Percentiles rank a stretch among this genome's conserved stretches.
Conservation (phyloP, 2,888 invertebrate genomes). For the Tetropium fuscum region DNA sequence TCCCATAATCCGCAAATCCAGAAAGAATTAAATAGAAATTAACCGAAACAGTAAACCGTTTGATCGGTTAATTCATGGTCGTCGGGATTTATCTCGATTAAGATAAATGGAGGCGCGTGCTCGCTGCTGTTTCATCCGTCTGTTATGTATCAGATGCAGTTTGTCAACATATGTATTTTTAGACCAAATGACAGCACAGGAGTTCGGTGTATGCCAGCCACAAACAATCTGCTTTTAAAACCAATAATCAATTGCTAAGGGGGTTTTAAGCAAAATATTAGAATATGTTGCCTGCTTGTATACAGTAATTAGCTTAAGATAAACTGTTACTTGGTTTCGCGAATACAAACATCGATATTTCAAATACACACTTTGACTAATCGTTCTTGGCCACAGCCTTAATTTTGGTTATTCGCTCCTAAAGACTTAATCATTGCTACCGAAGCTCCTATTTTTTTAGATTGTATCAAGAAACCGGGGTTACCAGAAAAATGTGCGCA, state of each 20-base stretch:
- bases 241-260: conserved; percentile 10
- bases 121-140: conserved; percentile 28
- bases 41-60: conserved; percentile 25
- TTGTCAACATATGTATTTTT: conserved; percentile 38
- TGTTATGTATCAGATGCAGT: conserved; percentile 37
- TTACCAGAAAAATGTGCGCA: too few relatives aligned
- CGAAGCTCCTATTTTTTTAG: background rate
- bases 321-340: conserved; percentile 1
- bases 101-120: conserved; percentile 12
- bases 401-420: conserved; percentile 4
- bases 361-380: conserved; percentile 19
- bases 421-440: conserved; percentile 2
- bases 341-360: conserved; percentile 12
- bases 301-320: conserved; percentile 7
- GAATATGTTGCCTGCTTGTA: conserved; percentile 3
- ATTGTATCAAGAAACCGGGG: background rate
- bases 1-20: background rate
- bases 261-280: background rate
- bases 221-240: conserved; percentile 18
- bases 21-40: conserved; percentile 22
- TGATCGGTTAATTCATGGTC: conserved; percentile 25
- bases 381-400: conserved; percentile 2
- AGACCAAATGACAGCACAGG: conserved; percentile 26
- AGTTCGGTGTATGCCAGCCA: conserved; percentile 10
- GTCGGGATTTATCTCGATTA: conserved; percentile 22